phyloP scores from a whole-genome alignment of 2,113 vertebrate species.

The Haliaeetus leucogaster region DNA sequence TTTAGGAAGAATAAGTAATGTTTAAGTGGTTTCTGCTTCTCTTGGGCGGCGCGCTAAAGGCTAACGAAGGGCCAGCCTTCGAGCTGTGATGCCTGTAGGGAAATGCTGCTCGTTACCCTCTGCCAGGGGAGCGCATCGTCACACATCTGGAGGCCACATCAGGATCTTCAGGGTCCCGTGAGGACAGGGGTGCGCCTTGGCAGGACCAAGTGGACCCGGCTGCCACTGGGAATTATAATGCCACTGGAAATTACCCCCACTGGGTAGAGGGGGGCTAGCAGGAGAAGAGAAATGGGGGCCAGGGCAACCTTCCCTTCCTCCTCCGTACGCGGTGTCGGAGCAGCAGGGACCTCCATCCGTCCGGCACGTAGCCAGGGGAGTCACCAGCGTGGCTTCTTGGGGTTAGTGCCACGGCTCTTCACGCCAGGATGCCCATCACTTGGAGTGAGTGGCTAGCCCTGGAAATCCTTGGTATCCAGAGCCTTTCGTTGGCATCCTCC shows the following conservation, averaged over 20 bases:
- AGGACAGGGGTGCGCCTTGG: not conserved
- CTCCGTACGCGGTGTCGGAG: accelerated
- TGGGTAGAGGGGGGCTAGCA: not conserved
- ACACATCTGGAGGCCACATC: not conserved
- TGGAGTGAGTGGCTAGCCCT: not conserved
- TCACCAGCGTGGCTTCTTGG: not conserved
- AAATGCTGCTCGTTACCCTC: not conserved
- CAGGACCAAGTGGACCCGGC: not conserved
- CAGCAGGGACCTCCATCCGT: not conserved
- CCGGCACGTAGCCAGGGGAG: accelerated
- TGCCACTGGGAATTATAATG: not conserved
- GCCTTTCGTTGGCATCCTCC: not conserved
- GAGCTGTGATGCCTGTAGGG: not conserved
- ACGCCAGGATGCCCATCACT: not conserved
- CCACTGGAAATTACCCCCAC: not conserved
- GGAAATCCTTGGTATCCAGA: not conserved
- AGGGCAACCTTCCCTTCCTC: not conserved
- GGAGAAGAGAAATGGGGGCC: not conserved
- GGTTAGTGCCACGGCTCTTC: not conserved
- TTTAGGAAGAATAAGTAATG: not conserved
- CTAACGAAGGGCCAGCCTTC: not conserved
- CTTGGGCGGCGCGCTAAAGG: not conserved
- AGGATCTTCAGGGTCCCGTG: not conserved
- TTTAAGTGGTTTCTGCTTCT: not conserved
- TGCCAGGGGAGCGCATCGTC: not conserved